Percentiles rank a stretch among this genome's conserved stretches.
phyloP scores from a whole-genome alignment of 1,140 invertebrate species.

The Bradysia coprophila region DNA sequence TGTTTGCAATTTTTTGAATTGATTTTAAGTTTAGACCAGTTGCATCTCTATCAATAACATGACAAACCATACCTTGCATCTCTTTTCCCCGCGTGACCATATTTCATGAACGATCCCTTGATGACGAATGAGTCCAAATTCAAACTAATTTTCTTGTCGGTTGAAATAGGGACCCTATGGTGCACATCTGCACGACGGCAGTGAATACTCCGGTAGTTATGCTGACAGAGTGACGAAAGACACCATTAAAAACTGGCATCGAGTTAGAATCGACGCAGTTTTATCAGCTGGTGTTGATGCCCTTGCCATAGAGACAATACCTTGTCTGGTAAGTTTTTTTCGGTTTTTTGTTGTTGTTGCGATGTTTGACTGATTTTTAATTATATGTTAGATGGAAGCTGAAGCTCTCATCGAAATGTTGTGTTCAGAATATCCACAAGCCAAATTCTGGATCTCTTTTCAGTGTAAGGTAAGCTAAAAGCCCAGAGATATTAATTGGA shows the following conservation, averaged over 20 bases:
- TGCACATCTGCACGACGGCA: conserved; percentile 67
- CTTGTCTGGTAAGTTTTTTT: conserved; percentile 31
- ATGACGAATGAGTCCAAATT: too few species aligned
- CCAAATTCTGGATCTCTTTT: conserved; percentile 54
- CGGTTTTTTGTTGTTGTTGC: background rate
- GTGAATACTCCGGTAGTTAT: conserved; percentile 78
- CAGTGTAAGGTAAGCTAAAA: conserved; percentile 19
- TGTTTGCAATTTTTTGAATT: too few species aligned
- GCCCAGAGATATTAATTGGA: background rate
- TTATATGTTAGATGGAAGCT: conserved; percentile 42
- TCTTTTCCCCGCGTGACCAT: too few species aligned
- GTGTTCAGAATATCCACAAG: conserved; percentile 41
- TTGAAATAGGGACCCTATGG: conserved; percentile 91
- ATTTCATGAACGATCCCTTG: too few species aligned
- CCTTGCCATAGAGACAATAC: conserved; percentile 78
- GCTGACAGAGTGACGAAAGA: conserved; percentile 40
- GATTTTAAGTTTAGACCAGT: too few species aligned
- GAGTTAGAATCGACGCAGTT: conserved; percentile 51
- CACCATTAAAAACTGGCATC: conserved; percentile 61
- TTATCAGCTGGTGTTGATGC: conserved; percentile 61
- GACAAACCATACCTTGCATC: too few species aligned
- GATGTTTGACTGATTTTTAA: conserved; percentile 1
- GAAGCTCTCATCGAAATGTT: conserved; percentile 59
- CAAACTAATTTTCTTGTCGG: too few species aligned
- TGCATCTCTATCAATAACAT: too few species aligned